A percentile compares a stretch with the other conserved stretches of the same genome.
Conservation (phyloP, 2,888 invertebrate genomes). For the Clepsis dumicolana region DNA sequence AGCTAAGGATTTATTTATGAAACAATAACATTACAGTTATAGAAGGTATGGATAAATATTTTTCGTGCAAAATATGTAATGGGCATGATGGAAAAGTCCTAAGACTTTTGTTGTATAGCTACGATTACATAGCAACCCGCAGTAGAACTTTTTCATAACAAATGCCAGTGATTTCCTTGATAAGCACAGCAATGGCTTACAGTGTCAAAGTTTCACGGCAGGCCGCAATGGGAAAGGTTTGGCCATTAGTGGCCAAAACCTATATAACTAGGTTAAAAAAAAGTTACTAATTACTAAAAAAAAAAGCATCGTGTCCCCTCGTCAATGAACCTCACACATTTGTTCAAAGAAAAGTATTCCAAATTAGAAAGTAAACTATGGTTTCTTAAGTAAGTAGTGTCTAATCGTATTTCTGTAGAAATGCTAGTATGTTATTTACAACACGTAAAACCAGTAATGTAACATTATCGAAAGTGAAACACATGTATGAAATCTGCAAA, state of each 20-base stretch:
- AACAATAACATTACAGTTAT: slow-evolving; percentile 38
- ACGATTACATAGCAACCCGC: neutral
- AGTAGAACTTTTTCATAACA: neutral
- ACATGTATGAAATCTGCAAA: slow-evolving; percentile 14
- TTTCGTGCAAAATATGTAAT: neutral
- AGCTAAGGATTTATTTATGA: slow-evolving; percentile 33
- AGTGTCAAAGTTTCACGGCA: neutral
- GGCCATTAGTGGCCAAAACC: neutral
- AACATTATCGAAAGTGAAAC: neutral
- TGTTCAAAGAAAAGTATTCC: slow-evolving; percentile 6
- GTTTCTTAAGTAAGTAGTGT: slow-evolving; percentile 11
- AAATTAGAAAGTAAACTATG: neutral
- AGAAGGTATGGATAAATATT: neutral
- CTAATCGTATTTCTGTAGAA: slow-evolving; percentile 32
- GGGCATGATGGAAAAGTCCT: slow-evolving; percentile 3
- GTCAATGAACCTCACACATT: neutral
- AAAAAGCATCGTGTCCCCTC: neutral
- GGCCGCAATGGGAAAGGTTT: neutral
- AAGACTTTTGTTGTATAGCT: neutral
- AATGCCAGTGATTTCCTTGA: neutral
- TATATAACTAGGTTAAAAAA: neutral
- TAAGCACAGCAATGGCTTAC: neutral
- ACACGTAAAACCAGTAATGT: slow-evolving; percentile 8
- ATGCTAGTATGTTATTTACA: slow-evolving; percentile 40
- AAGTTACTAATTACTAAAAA: neutral